Percentiles rank a stretch among this genome's conserved stretches.
Conservation (phyloP, 2,113 vertebrate genomes). For the Halcyon malimbica region DNA sequence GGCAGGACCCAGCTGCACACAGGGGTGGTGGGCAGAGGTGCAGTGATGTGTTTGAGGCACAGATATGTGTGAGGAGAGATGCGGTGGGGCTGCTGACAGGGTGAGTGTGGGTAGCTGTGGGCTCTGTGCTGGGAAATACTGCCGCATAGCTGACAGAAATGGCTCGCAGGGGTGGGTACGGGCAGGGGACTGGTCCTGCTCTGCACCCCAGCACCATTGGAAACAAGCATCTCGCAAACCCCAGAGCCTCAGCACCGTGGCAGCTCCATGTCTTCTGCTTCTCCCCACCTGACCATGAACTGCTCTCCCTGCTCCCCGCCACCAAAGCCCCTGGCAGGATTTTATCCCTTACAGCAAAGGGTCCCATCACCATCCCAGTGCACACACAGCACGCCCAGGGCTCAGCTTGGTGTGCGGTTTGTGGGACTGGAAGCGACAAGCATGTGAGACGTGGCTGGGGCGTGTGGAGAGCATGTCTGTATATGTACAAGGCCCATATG, state of each 20-base stretch:
- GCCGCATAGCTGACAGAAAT: background rate
- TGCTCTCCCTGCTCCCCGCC: fast-evolving
- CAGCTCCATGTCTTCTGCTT: background rate
- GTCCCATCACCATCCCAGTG: background rate
- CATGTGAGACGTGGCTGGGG: fast-evolving
- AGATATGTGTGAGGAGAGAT: fast-evolving
- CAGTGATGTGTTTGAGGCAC: fast-evolving
- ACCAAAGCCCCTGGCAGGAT: background rate
- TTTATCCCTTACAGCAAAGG: background rate
- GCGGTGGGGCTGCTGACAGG: fast-evolving
- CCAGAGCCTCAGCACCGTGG: fast-evolving
- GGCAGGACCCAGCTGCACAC: fast-evolving
- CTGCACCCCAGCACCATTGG: fast-evolving
- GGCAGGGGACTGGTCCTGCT: background rate
- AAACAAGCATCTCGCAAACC: background rate
- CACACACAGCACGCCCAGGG: background rate
- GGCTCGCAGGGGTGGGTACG: fast-evolving
- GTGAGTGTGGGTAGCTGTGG: background rate
- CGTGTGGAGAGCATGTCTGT: background rate
- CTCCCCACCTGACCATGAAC: fast-evolving
- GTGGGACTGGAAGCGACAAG: background rate
- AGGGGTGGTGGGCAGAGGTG: fast-evolving
- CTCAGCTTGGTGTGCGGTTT: fast-evolving
- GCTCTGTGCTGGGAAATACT: background rate
- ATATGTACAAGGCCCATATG: background rate